These are phyloP conservation scores for Aphaenogaster ashmeadi DNA, from an alignment of 1,140 invertebrate species.

Conservation along the genomic window DNA sequence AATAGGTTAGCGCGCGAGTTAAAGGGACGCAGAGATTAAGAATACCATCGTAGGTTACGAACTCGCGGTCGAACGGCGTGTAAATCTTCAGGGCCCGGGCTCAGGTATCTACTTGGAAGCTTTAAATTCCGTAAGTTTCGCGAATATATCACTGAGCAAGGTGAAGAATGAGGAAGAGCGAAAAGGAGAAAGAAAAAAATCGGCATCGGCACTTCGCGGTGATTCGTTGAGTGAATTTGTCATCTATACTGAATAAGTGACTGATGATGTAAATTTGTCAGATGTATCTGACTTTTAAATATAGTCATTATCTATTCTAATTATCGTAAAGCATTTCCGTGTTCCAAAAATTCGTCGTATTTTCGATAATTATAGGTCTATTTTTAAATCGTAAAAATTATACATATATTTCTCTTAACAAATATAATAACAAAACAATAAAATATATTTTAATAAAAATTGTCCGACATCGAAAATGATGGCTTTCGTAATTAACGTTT, in stretches of 20 bases:
- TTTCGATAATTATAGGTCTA: not conserved
- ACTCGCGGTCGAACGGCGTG: slow-evolving; percentile 1
- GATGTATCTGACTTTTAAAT: not conserved
- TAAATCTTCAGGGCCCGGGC: slow-evolving; percentile 25
- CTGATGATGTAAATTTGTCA: slow-evolving; percentile 12
- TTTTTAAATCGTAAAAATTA: not conserved
- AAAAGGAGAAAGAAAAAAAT: slow-evolving; percentile 1
- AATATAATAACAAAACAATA: not conserved
- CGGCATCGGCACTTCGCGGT: not conserved
- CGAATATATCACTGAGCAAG: slow-evolving; percentile 27
- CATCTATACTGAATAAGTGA: slow-evolving; percentile 33
- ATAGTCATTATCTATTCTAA: not conserved
- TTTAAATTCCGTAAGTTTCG: slow-evolving; percentile 53
- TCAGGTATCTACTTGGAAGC: not conserved
- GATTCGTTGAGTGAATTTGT: slow-evolving; percentile 3
- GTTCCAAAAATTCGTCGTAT: not conserved
- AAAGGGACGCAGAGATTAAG: slow-evolving; percentile 42
- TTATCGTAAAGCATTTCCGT: not conserved
- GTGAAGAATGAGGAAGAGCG: slow-evolving; percentile 26
- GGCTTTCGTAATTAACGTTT: not conserved
- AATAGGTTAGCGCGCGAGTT: slow-evolving; percentile 20
- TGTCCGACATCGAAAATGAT: not conserved
- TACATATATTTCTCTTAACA: not conserved
- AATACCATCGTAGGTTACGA: slow-evolving; percentile 26
- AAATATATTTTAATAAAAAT: not conserved